Evolutionary conservation across 2,797 vertebrate species (phyloP).

Genomic region (Syngnathus acus): DNA sequence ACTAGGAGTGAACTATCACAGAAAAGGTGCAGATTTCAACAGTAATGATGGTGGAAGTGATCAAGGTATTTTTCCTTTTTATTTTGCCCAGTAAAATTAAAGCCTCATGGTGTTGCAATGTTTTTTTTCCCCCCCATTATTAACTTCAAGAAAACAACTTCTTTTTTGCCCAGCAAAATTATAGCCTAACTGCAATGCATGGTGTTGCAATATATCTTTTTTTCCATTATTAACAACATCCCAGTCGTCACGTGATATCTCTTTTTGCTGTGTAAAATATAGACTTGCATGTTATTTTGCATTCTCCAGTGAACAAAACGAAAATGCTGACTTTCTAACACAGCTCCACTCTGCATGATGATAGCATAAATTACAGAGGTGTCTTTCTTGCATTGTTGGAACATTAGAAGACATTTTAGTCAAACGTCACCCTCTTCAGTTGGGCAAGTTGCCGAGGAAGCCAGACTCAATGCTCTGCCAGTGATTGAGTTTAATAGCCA

Average conservation of each 20-base stretch:
- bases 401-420: conserved; percentile 17
- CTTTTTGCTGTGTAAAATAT: background rate
- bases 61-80: conserved; percentile 83
- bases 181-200: conserved; percentile 76
- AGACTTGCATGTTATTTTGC: conserved; percentile 65
- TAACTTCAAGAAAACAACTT: background rate
- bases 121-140: conserved; percentile 22
- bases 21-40: conserved; percentile 80
- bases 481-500: no score
- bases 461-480: no score
- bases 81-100: conserved; percentile 31
- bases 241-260: background rate
- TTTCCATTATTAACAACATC: conserved; percentile 20
- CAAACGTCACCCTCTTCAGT: conserved; percentile 37
- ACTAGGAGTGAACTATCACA: conserved; percentile 70
- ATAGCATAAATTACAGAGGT: conserved; percentile 12
- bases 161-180: conserved; percentile 34
- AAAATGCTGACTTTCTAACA: conserved; percentile 8
- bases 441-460: conserved; percentile 9
- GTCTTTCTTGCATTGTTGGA: background rate
- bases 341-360: conserved; percentile 41
- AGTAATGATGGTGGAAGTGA: conserved; percentile 84
- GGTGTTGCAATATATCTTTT: conserved; percentile 31
- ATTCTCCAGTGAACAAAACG: conserved; percentile 28
- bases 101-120: conserved; percentile 50